These are phyloP conservation scores for Cheilosia scutellata DNA, from an alignment of 2,888 invertebrate genomes.

Conservation along the genomic window DNA sequence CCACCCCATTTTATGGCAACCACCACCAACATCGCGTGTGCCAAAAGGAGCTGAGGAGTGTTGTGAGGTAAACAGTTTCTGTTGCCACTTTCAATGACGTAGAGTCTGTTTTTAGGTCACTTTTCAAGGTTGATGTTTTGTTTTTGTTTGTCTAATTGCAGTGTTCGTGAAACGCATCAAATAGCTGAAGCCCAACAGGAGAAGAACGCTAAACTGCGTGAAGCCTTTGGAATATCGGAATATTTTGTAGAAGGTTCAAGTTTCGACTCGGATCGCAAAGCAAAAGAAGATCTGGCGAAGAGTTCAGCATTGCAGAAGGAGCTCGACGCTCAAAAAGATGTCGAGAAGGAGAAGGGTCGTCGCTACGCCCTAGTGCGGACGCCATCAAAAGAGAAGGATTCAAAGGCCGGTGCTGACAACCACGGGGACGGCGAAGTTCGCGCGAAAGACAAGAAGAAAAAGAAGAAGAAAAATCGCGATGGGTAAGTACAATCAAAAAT, in stretches of 20 bases:
- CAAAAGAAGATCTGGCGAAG: constrained; percentile 85
- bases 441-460: constrained; percentile 85
- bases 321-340: constrained; percentile 84
- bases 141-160: constrained; percentile 81
- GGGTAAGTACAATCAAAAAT: constrained; percentile 85
- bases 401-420: constrained; percentile 65
- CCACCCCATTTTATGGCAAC: constrained; percentile 52
- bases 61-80: constrained; percentile 80
- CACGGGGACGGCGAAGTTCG: constrained; percentile 83
- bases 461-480: constrained; percentile 90
- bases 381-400: constrained; percentile 87
- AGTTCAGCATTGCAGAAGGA: constrained; percentile 84
- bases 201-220: constrained; percentile 96
- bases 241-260: constrained; percentile 97
- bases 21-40: constrained; percentile 69
- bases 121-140: constrained; percentile 18
- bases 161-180: constrained; percentile 97
- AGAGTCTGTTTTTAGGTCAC: constrained; percentile 36
- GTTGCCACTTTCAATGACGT: constrained; percentile 77
- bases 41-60: constrained; percentile 79
- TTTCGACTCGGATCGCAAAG: constrained; percentile 91
- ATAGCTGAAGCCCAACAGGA: constrained; percentile 97
- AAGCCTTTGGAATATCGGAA: constrained; percentile 97
- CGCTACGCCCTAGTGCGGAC: constrained; percentile 91
- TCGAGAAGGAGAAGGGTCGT: constrained; percentile 83